These are phyloP conservation scores for Paramisgurnus dabryanus DNA, from an alignment of 2,113 vertebrate species.

Conservation along the genomic window DNA sequence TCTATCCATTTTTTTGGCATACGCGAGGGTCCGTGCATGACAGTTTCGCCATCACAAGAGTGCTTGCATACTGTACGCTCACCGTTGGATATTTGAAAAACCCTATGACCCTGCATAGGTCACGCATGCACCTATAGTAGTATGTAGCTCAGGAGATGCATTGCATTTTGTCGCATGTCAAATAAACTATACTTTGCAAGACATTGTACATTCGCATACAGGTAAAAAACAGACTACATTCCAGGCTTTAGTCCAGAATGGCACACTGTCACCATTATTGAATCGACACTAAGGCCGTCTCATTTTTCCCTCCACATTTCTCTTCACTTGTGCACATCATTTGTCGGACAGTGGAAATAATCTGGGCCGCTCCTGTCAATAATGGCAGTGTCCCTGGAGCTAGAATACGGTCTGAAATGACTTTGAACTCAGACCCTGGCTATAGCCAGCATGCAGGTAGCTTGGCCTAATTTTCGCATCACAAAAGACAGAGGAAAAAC, in stretches of 20 bases:
- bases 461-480: constrained; percentile 39
- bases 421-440: constrained; percentile 42
- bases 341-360: constrained; percentile 41
- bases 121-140: no score
- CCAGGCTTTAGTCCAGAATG: background rate
- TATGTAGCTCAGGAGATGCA: no score
- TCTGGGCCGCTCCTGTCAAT: constrained; percentile 41
- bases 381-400: constrained; percentile 43
- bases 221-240: no score
- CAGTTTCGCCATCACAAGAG: no score
- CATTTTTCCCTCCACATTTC: constrained; percentile 1
- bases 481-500: constrained; percentile 31
- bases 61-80: no score
- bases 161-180: no score
- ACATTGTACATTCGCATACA: no score
- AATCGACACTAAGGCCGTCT: background rate
- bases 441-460: constrained; percentile 4
- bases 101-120: no score
- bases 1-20: no score
- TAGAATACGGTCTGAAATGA: constrained; percentile 35
- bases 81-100: no score
- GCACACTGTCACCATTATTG: background rate
- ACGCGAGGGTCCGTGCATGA: no score
- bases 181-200: no score
- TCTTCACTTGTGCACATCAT: constrained; percentile 23